Base-by-base conservation (phyloP, 2,888 invertebrate genomes). In the Stenoptilia bipunctidactyla region DNA sequence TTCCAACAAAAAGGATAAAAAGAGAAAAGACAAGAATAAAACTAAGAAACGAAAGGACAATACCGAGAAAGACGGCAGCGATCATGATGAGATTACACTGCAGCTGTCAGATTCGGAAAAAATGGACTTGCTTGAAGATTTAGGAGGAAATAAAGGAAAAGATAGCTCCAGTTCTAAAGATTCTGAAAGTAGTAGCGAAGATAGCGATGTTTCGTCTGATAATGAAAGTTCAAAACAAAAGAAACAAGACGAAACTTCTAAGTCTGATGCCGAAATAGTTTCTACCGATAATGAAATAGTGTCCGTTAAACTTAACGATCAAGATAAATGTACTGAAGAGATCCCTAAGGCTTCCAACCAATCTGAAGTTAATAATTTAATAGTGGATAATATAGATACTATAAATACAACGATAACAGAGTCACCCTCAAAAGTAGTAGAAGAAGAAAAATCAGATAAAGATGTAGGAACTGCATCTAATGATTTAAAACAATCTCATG, bases 81-180 rank as follows among this genome's bases (percentile, higher is more conserved):
- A 84, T 46, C 69, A 75, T 2, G 83, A 85, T 46, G 84, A 85
- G 50, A 80, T 85, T 25, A 80, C 70, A 1, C 46, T 84, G 0
- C 75, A 86, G 40, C 44, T 83, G 12, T 85, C 85, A 0, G 82
- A 85, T 55, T 60, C 76, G 1, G 82, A 83, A 44, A 83, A 84
- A 50, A 77, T 83, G 75, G 83, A 85, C 58, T 52, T 85, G 5
- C 47, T 85, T 25, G 83, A 84, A 52, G 68, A 76, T 57, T 58
- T 79, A 12, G 74, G 77, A 30, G 57, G 66, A 14, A 76, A 74
- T 40, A 61, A 68, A 30, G 74, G 73, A 5, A 62, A 52, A 34
- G 57, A 63, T 0, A 68, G 60, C 38, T 58, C 61, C 1, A 52
- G 52, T 34, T 50, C 53, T 10, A 55, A 59, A 39, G 61, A 64